Evolutionary conservation across 2,888 invertebrate species (phyloP), one percentile per base, ranked within the genome.

Genomic region (Eubasilissa splendida): DNA sequence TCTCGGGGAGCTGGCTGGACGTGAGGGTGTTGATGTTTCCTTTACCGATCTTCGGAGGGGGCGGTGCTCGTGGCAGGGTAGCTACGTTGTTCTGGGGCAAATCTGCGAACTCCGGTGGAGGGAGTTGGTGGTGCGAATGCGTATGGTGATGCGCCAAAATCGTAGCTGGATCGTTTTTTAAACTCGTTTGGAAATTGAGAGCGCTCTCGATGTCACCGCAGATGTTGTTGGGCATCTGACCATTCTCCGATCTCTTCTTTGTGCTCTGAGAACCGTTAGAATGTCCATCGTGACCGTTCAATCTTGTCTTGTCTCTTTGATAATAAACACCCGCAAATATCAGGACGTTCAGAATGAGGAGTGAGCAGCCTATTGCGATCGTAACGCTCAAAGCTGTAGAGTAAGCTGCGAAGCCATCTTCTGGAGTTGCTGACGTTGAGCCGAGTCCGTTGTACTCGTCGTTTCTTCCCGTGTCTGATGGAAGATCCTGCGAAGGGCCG

Each of bases 281-380:
- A 80, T 90, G 91, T 33, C 89, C 90, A 9, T 90, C 91, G 85
- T 91, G 91, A 11, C 91, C 91, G 83, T 94, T 90, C 90, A 95
- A 93, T 84, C 95, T 91, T 83, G 95, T 95, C 87, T 96, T 96
- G 86, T 96, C 96, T 77, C 96, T 91, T 86, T 98, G 97, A 87
- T 98, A 98, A 87, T 97, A 98, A 0, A 98, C 96, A 4, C 97
- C 97, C 77, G 97, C 97, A 87, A 98, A 98, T 86, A 98, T 97
- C 52, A 98, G 90, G 68, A 98, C 96, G 87, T 98, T 98, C 4
- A 98, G 90, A 85, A 98, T 96, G 33, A 98, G 91, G 81, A 98
- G 89, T 4, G 97, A 97, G 86, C 97, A 97, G 59, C 98, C 98
- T 84, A 98, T 97, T 71, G 97, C 98, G 85, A 98, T 97, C 22